A percentile compares a stretch with the other conserved stretches of the same genome.
These are phyloP conservation scores for Acromyrmex charruanus DNA, from an alignment of 1,140 invertebrate species.

Conservation along the genomic window DNA sequence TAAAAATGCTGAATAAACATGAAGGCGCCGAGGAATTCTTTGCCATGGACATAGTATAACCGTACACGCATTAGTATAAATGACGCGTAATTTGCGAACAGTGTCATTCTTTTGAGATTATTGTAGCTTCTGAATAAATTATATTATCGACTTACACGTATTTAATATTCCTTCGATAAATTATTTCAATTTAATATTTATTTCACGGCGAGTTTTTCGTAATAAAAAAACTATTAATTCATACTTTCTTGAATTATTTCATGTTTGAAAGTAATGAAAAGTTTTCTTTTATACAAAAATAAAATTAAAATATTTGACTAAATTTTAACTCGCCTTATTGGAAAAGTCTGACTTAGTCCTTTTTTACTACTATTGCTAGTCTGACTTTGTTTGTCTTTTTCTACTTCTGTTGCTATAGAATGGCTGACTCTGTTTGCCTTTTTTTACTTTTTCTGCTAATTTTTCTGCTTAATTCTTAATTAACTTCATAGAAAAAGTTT, in stretches of 20 bases:
- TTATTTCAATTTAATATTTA: constrained; percentile 15
- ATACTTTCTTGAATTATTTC: constrained; percentile 2
- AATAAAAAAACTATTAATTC: not conserved
- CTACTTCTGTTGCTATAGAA: not conserved
- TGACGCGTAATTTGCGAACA: constrained; percentile 52
- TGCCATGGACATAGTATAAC: constrained; percentile 22
- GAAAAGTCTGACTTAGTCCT: not conserved
- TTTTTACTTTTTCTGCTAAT: not conserved
- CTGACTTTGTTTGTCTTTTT: not conserved
- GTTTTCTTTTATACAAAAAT: not conserved
- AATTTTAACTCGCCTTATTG: not conserved
- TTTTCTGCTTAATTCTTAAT: constrained; percentile 18
- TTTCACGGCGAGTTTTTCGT: not conserved
- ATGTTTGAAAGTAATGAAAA: constrained; percentile 2
- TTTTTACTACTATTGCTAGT: not conserved
- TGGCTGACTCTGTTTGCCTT: not conserved
- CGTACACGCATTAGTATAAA: constrained; percentile 54
- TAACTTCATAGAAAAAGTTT: constrained; percentile 6
- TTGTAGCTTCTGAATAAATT: constrained; percentile 35
- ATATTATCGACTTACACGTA: not conserved
- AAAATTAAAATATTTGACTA: constrained; percentile 9
- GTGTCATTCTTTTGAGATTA: constrained; percentile 42
- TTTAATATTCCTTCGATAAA: not conserved
- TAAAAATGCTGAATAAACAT: constrained; percentile 65
- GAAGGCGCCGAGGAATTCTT: constrained; percentile 53